Conservation (phyloP, 2,888 invertebrate species). For the Strigamia crassipes region DNA sequence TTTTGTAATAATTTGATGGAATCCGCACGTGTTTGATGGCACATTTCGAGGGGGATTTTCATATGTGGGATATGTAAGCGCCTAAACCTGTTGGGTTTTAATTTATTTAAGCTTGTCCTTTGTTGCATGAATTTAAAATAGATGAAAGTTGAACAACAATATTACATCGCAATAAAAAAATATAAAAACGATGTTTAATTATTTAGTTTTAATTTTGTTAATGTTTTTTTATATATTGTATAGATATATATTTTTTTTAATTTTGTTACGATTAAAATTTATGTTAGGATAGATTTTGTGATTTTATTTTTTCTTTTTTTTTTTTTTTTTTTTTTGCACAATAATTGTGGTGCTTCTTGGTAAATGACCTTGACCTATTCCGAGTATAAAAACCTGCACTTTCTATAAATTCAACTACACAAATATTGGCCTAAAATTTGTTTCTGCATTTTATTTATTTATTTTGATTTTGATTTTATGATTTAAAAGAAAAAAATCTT, state of each 20-base stretch:
- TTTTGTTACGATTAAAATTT: neutral
- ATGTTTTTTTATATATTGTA: too few species aligned
- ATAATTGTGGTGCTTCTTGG: slow-evolving; percentile 14
- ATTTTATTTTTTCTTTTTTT: too few species aligned
- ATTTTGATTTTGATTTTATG: neutral
- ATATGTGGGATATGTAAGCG: neutral
- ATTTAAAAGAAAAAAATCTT: neutral
- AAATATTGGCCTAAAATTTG: neutral
- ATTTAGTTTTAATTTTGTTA: neutral
- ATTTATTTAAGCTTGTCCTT: neutral
- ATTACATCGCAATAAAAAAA: neutral
- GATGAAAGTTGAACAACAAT: neutral
- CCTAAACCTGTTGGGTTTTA: neutral
- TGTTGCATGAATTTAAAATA: neutral
- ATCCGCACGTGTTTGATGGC: slow-evolving; percentile 25
- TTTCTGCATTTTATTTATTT: neutral
- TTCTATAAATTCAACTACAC: neutral
- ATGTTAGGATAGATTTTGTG: neutral
- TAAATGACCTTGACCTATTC: slow-evolving; percentile 37
- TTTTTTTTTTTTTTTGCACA: neutral
- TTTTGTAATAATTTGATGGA: neutral
- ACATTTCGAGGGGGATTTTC: neutral
- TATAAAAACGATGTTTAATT: neutral
- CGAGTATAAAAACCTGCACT: slow-evolving; percentile 1
- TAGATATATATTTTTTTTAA: neutral